These are phyloP conservation scores for Coelinius sp. DNA, from an alignment of 2,888 invertebrate genomes.

Conservation along the genomic window DNA sequence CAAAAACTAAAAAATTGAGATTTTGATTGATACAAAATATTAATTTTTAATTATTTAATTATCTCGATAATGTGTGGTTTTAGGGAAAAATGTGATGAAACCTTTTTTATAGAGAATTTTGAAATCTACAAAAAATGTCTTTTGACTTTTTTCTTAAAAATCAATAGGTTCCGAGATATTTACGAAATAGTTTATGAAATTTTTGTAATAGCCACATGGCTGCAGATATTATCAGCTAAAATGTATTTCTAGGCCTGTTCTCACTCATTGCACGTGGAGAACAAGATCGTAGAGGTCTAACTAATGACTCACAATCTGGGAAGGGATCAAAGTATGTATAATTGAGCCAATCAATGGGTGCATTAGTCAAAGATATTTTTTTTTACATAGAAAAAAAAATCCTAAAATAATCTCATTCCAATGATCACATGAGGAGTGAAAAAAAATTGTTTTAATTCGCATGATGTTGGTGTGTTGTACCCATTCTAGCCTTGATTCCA, in stretches of 20 bases:
- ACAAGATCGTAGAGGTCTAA: conserved; percentile 18
- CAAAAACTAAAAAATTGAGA: too few species aligned
- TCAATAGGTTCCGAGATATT: background rate
- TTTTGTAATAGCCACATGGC: background rate
- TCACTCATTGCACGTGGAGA: conserved; percentile 25
- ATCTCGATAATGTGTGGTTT: too few species aligned
- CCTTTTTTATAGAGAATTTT: background rate
- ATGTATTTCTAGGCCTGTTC: conserved; percentile 31
- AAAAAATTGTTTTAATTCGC: background rate
- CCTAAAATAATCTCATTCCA: background rate
- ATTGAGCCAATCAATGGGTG: conserved; percentile 2
- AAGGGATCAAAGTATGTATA: conserved; percentile 39
- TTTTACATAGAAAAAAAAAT: too few species aligned
- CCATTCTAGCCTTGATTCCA: conserved; percentile 66
- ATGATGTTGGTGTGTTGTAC: conserved; percentile 50
- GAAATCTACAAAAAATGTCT: background rate
- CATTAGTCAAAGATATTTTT: background rate
- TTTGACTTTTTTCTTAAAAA: background rate
- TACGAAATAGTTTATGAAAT: too few species aligned
- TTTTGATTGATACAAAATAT: too few species aligned
- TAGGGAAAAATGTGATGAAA: background rate
- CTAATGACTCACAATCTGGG: conserved; percentile 34
- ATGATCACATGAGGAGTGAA: background rate
- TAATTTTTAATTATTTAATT: too few species aligned
- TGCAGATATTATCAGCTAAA: background rate